Evolutionary conservation across 2,888 invertebrate genomes (phyloP).

Genomic region (Hypolimnas misippus): DNA sequence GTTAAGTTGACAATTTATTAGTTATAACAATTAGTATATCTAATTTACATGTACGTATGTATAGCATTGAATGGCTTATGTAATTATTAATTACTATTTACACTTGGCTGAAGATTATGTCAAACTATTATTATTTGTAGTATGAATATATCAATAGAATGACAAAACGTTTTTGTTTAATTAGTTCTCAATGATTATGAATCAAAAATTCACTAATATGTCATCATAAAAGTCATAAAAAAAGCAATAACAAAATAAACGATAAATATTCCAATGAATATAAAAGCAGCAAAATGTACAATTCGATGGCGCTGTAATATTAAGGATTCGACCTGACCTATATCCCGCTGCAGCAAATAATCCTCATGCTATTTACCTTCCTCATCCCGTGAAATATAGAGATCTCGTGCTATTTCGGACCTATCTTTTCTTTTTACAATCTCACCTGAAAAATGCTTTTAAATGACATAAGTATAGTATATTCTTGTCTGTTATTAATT

Average conservation of each 20-base stretch:
- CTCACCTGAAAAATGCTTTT: background rate
- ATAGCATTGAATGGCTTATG: too few species aligned
- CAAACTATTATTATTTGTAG: too few species aligned
- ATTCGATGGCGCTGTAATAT: constrained; percentile 7
- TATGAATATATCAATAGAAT: too few species aligned
- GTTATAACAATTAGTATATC: too few species aligned
- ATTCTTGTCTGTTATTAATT: background rate
- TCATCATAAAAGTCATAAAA: background rate
- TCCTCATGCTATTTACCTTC: constrained; percentile 9
- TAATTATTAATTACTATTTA: too few species aligned
- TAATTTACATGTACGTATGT: too few species aligned
- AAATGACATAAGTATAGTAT: background rate
- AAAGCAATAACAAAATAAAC: background rate
- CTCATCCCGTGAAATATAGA: constrained; percentile 3
- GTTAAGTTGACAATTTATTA: too few species aligned
- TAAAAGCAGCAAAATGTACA: background rate
- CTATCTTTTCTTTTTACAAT: constrained; percentile 15
- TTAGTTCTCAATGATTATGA: too few species aligned
- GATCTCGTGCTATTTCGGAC: constrained; percentile 9
- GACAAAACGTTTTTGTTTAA: too few species aligned
- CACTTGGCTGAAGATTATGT: too few species aligned
- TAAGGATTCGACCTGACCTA: constrained; percentile 6
- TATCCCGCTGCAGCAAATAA: constrained; percentile 14
- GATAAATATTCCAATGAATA: background rate
- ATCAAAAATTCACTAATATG: too few species aligned